Base-by-base conservation (phyloP, 1,140 invertebrate genomes). In the Ruditapes philippinarum region DNA sequence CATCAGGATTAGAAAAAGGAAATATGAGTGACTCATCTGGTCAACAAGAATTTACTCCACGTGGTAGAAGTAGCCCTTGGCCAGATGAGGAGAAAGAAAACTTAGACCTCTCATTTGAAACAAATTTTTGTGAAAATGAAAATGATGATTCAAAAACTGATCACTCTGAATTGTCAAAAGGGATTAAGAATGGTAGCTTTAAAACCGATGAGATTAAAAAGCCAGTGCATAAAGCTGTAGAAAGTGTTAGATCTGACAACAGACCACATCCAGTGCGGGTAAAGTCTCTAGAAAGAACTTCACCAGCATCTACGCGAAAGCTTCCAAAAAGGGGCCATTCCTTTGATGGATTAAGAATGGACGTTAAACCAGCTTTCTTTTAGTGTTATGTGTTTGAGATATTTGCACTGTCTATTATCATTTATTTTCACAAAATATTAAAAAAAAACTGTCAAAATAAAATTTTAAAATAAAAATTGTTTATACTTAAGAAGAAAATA, bases 341-440 rank as follows among this genome's bases (percentile, higher is more conserved):
- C 17, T 86, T 86, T 65, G 84, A 86, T 31, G 40, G 19, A 28
- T 11, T 31, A 25, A 73, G 51, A 51, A 62, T 40, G 49, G 73
- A 86, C 17, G 36, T 86, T 12, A 74, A 86, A 40, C 84, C 84
- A 28, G 84, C 84, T n/a, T 86, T 57, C 31, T 86, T 86, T 49
- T 86, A 73, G 40, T 40, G 19, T 36, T 19, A 65, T 65, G n/a
- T n/a, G n/a, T n/a, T n/a, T n/a, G n/a, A n/a, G n/a, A n/a, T n/a
- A n/a, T n/a, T n/a, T n/a, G n/a, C n/a, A n/a, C n/a, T n/a, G n/a
- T n/a, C n/a, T n/a, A n/a, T n/a, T n/a, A n/a, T n/a, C n/a, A n/a
- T n/a, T n/a, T n/a, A n/a, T n/a, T n/a, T n/a, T n/a, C n/a, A n/a
- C n/a, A n/a, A n/a, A n/a, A n/a, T n/a, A n/a, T n/a, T n/a, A n/a